A percentile compares a stretch with the other conserved stretches of the same genome.
Conservation (phyloP, 2,888 invertebrate genomes). For the Furcula furcula region DNA sequence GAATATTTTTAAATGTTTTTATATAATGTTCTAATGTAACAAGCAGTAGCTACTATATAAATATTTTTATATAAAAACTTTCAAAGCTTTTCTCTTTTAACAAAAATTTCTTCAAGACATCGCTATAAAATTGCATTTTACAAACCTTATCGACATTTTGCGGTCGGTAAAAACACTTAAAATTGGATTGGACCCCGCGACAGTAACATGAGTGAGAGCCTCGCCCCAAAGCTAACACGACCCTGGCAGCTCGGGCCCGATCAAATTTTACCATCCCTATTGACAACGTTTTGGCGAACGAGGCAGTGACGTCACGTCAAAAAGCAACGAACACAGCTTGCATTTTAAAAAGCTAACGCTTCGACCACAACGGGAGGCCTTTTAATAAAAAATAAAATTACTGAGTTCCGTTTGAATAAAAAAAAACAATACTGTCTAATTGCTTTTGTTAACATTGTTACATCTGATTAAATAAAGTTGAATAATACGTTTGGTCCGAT, state of each 20-base stretch:
- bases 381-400: slow-evolving; percentile 9
- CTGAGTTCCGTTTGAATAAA: slow-evolving; percentile 5
- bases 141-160: slow-evolving; percentile 27
- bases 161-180: slow-evolving; percentile 31
- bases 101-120: no score
- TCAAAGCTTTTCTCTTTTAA: no score
- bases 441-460: slow-evolving; percentile 2
- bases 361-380: slow-evolving; percentile 1
- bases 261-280: slow-evolving; percentile 73
- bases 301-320: slow-evolving; percentile 37
- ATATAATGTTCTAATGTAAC: no score
- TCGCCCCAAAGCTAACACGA: slow-evolving; percentile 27
- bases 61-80: no score
- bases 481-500: not conserved
- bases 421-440: slow-evolving; percentile 12
- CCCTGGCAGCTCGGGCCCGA: slow-evolving; percentile 42
- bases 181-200: slow-evolving; percentile 44
- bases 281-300: slow-evolving; percentile 67
- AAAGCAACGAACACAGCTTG: slow-evolving; percentile 35
- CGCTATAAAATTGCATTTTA: slow-evolving; percentile 24
- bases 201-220: slow-evolving; percentile 53
- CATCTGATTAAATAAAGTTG: slow-evolving; percentile 15
- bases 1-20: no score
- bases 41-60: no score
- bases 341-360: slow-evolving; percentile 8